These are phyloP conservation scores for Chrysodeixis includens DNA, from an alignment of 2,888 invertebrate species.

Conservation along the genomic window DNA sequence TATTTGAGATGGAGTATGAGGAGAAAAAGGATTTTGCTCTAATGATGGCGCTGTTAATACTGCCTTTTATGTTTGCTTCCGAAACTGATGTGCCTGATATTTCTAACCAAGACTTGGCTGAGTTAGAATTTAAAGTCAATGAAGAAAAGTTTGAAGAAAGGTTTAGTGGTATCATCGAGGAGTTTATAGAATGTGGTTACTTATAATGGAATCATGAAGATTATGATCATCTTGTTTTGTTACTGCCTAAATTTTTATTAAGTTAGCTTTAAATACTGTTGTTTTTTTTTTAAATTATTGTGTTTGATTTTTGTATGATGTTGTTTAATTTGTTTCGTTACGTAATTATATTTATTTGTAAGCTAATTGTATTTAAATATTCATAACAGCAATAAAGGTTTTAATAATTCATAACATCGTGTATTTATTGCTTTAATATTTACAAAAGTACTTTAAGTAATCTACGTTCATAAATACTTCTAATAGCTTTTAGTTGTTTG, in stretches of 20 bases:
- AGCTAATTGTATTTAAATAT: not conserved
- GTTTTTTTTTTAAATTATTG: too few species aligned
- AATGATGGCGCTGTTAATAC: slow-evolving; percentile 50
- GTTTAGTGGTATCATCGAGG: slow-evolving; percentile 63
- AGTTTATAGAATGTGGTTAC: slow-evolving; percentile 44
- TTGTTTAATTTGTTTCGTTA: not conserved
- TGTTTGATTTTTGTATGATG: too few species aligned
- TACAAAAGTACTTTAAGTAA: not conserved
- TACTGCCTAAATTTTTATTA: too few species aligned
- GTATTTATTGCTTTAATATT: not conserved
- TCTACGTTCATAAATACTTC: not conserved
- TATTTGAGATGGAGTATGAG: slow-evolving; percentile 64
- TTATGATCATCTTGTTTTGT: too few species aligned
- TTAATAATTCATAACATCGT: not conserved
- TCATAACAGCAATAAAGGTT: not conserved
- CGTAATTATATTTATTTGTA: not conserved
- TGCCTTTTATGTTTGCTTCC: slow-evolving; percentile 63
- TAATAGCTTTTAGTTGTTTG: slow-evolving; percentile 1
- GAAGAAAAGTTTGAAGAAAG: slow-evolving; percentile 56
- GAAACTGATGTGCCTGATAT: slow-evolving; percentile 64
- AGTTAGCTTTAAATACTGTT: too few species aligned
- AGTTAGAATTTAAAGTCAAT: slow-evolving; percentile 42
- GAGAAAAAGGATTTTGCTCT: slow-evolving; percentile 68
- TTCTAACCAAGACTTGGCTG: slow-evolving; percentile 30
- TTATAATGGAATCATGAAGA: slow-evolving; percentile 8